phyloP scores from a whole-genome alignment of 2,888 invertebrate genomes.

The Ephialtes manifestator region DNA sequence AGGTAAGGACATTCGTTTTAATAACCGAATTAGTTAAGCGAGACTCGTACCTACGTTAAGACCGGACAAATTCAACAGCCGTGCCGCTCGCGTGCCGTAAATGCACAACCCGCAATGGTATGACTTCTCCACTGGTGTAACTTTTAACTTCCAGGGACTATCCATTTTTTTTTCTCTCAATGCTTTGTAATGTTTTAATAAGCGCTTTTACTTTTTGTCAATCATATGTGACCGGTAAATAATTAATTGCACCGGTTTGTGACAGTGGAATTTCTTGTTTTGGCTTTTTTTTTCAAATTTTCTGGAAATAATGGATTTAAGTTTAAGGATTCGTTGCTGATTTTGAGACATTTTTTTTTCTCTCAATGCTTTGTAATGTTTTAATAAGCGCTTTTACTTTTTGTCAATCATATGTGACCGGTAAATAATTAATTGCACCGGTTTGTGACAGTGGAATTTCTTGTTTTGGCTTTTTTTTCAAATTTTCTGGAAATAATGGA shows the following conservation, averaged over 20 bases:
- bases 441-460: background rate
- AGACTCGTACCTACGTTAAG: constrained; percentile 53
- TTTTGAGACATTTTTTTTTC: constrained; percentile 1
- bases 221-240: constrained; percentile 26
- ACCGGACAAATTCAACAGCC: constrained; percentile 61
- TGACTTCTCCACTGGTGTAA: background rate
- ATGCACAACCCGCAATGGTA: constrained; percentile 18
- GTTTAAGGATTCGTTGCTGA: background rate
- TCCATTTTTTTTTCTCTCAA: background rate
- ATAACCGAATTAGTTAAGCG: constrained; percentile 80
- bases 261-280: no score
- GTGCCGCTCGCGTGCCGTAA: constrained; percentile 76
- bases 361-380: constrained; percentile 19
- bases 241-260: constrained; percentile 43
- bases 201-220: constrained; percentile 56
- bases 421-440: constrained; percentile 45
- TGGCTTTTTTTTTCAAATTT: background rate
- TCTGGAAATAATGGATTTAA: background rate
- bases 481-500: background rate
- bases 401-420: constrained; percentile 47
- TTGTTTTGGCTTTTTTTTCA: background rate
- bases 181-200: constrained; percentile 20
- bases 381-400: constrained; percentile 43
- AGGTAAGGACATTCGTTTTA: constrained; percentile 77
- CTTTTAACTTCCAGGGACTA: background rate